Conservation (phyloP, 2,888 invertebrate genomes). For the Epinotia nisella region DNA sequence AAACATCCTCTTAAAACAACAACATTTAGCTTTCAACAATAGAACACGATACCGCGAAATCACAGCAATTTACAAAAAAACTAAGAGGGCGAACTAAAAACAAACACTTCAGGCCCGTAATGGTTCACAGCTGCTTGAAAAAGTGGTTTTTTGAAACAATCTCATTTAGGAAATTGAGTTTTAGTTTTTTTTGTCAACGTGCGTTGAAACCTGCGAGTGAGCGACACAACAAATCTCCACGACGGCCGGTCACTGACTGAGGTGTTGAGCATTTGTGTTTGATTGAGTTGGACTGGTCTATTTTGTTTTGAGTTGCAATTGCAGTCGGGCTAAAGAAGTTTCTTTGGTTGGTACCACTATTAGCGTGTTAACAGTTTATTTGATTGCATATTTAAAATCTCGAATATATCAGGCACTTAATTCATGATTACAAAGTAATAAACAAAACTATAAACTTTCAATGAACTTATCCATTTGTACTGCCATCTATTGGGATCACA, state of each 20-base stretch:
- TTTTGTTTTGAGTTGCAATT: slow-evolving; percentile 38
- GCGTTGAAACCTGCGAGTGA: slow-evolving; percentile 10
- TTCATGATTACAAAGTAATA: neutral
- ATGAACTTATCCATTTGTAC: neutral
- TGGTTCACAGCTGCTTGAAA: slow-evolving; percentile 7
- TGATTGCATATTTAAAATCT: neutral
- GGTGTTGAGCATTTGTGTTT: neutral
- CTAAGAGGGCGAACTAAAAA: slow-evolving; percentile 45
- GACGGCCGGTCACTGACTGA: slow-evolving; percentile 61
- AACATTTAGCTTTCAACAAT: slow-evolving; percentile 74
- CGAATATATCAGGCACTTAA: neutral
- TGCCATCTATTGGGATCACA: slow-evolving; percentile 14
- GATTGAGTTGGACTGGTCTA: slow-evolving; percentile 29
- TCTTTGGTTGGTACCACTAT: neutral
- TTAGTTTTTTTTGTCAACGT: slow-evolving; percentile 31
- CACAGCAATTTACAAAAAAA: slow-evolving; percentile 54
- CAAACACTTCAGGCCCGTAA: slow-evolving; percentile 38
- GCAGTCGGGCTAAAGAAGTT: neutral
- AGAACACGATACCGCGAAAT: slow-evolving; percentile 68
- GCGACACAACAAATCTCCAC: neutral
- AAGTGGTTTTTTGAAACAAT: slow-evolving; percentile 46
- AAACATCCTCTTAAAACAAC: slow-evolving; percentile 75
- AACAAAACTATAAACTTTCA: neutral
- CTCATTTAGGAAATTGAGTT: slow-evolving; percentile 63
- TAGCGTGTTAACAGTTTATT: neutral